Base-by-base conservation (phyloP, 2,888 invertebrate genomes). In the Phortica okadai region DNA sequence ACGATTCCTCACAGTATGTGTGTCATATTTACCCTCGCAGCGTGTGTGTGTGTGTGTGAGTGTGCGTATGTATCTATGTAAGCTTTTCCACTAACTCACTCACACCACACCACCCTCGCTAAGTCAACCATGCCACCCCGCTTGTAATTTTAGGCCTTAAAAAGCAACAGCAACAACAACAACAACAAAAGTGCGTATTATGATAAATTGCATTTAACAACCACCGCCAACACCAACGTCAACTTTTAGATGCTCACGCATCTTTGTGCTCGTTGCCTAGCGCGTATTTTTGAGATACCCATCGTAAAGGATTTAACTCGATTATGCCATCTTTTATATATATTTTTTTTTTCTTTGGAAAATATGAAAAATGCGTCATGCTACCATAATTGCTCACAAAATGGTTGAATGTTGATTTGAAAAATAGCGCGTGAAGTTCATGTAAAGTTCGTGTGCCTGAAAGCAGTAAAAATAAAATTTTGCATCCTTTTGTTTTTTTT, bases 121-220 rank as follows among this genome's bases (percentile, higher is more conserved):
- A 56, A 11, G 56, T 56, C 56, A n/a, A n/a, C 33, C 33, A 62
- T n/a, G 8, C 21, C 11, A 62, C 62, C 25, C 67, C 76, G 25
- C 62, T 62, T 58, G 41, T 69, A 75, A 75, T 75, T 74, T 75
- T 67, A 80, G 76, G 74, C 78, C 84, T 84, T 45, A 41, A 25
- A 50, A 50, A 50, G 14, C 50, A 50, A 50, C 50, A 50, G 14
- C 50, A 50, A 50, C 50, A 50, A 50, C 14, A 50, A 50, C 50
- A 2, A 50, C 50, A 50, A 50, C 50, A 50, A 50, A 14, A 69
- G 69, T 69, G 50, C 70, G 76, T 76, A 74, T 88, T 88, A 88
- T 88, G 86, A 86, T 86, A 87, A 86, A 86, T 86, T 86, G 88
- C 86, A 86, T 86, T 87, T 86, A 88, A 80, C 86, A 81, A 88